Conservation (phyloP, 2,888 invertebrate species). For the Drosophila barbarae region DNA sequence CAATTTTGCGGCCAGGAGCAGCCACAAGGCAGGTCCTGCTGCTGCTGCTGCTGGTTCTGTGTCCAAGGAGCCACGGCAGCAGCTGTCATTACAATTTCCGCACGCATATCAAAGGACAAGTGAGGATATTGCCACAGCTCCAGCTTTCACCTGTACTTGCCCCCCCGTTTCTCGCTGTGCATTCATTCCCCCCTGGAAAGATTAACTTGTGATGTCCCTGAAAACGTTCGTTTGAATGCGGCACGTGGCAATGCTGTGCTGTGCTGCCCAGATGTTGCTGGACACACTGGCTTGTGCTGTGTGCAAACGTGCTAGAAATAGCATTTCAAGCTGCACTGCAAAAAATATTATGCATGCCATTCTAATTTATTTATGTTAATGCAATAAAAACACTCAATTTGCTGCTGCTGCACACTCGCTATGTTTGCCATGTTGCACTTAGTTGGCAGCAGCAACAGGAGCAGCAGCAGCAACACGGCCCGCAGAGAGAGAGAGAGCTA, state of each 20-base stretch:
- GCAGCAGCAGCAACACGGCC: constrained; percentile 24
- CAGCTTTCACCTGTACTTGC: not conserved
- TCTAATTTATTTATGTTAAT: constrained; percentile 76
- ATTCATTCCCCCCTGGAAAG: not conserved
- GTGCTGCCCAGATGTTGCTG: not conserved
- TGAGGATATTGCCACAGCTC: constrained; percentile 8
- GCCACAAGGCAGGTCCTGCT: constrained; percentile 2
- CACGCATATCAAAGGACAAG: constrained; percentile 20
- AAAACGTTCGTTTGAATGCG: constrained; percentile 33
- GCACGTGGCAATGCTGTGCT: constrained; percentile 46
- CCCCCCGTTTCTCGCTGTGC: not conserved
- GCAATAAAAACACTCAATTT: constrained; percentile 75
- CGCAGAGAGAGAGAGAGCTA: constrained; percentile 38
- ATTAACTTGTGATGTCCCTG: constrained; percentile 23
- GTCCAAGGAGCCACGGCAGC: constrained; percentile 17
- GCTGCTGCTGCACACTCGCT: constrained; percentile 60
- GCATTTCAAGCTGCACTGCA: constrained; percentile 23
- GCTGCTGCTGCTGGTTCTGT: too few species aligned
- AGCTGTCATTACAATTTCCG: constrained; percentile 47
- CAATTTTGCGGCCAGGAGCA: constrained; percentile 28
- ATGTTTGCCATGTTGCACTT: constrained; percentile 47
- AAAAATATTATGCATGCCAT: constrained; percentile 43
- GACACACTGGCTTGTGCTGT: constrained; percentile 6
- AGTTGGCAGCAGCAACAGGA: constrained; percentile 42
- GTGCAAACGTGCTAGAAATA: constrained; percentile 38